Evolutionary conservation across 2,113 vertebrate genomes (phyloP), one percentile per base, ranked within the genome.

Genomic region (Marcusenius ussheri): DNA sequence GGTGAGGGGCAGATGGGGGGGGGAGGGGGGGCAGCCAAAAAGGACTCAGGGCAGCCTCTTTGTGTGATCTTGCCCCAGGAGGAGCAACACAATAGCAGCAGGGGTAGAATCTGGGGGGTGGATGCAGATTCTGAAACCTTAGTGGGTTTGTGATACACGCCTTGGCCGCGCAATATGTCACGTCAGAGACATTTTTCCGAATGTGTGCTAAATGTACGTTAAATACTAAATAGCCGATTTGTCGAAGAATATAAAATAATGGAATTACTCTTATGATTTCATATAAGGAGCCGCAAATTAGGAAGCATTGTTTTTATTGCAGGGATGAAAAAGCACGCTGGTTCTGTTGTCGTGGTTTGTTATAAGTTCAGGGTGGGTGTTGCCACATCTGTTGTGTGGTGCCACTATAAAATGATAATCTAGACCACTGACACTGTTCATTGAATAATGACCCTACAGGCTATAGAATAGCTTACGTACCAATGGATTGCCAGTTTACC

Each of bases 11-110:
- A 11, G 46, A 49, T 0, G 1, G 66, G 42, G 70, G 56, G 56
- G 21, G 13, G 93, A n/a, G n/a, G 92, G 58, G 5, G 13, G 93
- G 92, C 90, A 93, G 95, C 93, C 70, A 94, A 95, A 91, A 92
- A 92, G 89, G 89, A 92, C 92, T 91, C 5, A 7, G 35, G 50
- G 27, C n/a, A 51, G 27, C 21, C 35, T n/a, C 39, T 88, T 70
- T 88, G 58, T 74, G 56, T 83, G 74, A 51, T 56, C 58, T 87
- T 87, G 51, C 56, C 58, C n/a, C 53, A 21, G 56, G 83, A 50
- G 84, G n/a, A 87, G 62, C 3, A 74, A 39, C n/a, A 13, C 49
- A 74, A 80, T 50, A 27, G 42, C 88, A 77, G 31, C 17, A 85
- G n/a, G 27, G 51, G 21, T 2, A 88, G 19, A 53, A 17, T 77